Base-by-base conservation (phyloP, 2,888 invertebrate genomes). In the Eupeodes luniger region DNA sequence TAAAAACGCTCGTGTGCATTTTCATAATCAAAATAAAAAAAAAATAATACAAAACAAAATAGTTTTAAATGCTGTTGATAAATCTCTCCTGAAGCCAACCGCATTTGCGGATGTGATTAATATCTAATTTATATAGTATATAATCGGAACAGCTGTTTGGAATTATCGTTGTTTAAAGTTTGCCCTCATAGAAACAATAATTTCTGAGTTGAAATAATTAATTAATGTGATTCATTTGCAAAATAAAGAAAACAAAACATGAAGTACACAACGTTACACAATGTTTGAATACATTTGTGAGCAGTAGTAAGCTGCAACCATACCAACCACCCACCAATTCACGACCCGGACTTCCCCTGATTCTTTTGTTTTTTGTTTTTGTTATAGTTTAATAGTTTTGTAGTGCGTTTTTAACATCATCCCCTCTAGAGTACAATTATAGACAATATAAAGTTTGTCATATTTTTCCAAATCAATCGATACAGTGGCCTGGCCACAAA, bases 81-180 rank as follows among this genome's bases (percentile, higher is more conserved):
- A 81, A 53, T 78, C 80, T 62, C 27, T 11, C 11, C 27, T 27
- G 27, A 27, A 27, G 3, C 40, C 40, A 53, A 75, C 61, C 55
- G 62, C 51, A 72, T 40, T 59, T 44, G 69, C 86, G 81, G 79
- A 83, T 87, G 76, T 80, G 66, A 80, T 80, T 80, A 69, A 70
- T 75, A 64, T 64, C 27, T 40, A 59, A 80, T 36, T 74, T 14
- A 19, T 34, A 64, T 14, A n/a, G 64, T 12, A 9, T 19, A 55
- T 19, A 16, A 16, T 44, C 5, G 16, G 27, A 84, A 83, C 87
- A 87, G 83, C 87, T 87, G 87, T 87, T 87, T 83, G 53, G n/a
- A 19, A 44, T 16, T 64, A 19, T 55, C 11, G 69, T 51, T 27
- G 11, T 27, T 10, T 27, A 27, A 49, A 44, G 36, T 64, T 64